A percentile compares a stretch with the other conserved stretches of the same genome.
Evolutionary conservation across 2,113 vertebrate genomes (phyloP).

Genomic region (Gorsachius goisagi): DNA sequence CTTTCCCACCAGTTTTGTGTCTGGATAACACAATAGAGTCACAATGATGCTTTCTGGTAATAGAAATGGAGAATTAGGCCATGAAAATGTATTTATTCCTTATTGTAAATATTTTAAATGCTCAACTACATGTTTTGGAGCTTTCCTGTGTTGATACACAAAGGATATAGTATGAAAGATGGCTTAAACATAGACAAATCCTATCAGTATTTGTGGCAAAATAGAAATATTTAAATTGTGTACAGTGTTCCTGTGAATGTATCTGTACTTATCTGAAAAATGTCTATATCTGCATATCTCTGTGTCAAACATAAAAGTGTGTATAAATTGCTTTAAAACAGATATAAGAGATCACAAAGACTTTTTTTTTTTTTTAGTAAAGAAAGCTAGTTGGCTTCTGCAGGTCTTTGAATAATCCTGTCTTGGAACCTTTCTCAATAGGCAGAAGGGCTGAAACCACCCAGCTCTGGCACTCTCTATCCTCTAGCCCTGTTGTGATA

Average conservation of each 20-base stretch:
- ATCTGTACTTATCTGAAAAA: neutral
- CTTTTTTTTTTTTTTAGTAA: neutral
- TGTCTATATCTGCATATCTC: neutral
- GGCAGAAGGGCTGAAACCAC: neutral
- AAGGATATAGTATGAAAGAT: neutral
- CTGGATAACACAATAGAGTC: neutral
- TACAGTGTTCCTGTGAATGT: neutral
- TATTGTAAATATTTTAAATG: neutral
- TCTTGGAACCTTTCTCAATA: neutral
- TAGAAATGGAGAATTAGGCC: neutral
- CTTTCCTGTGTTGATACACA: neutral
- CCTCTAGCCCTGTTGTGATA: neutral
- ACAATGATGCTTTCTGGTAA: neutral
- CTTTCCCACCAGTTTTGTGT: neutral
- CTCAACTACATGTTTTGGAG: neutral
- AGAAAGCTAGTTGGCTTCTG: neutral
- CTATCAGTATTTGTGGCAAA: neutral
- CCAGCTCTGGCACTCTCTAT: neutral
- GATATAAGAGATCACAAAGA: neutral
- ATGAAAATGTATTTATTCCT: neutral
- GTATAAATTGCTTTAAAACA: neutral
- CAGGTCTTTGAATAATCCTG: neutral
- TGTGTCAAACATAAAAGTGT: neutral
- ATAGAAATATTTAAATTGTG: neutral
- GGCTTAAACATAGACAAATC: neutral